A percentile compares a stretch with the other conserved stretches of the same genome.
phyloP scores from a whole-genome alignment of 1,140 invertebrate species.

The Eriocheir sinensis region DNA sequence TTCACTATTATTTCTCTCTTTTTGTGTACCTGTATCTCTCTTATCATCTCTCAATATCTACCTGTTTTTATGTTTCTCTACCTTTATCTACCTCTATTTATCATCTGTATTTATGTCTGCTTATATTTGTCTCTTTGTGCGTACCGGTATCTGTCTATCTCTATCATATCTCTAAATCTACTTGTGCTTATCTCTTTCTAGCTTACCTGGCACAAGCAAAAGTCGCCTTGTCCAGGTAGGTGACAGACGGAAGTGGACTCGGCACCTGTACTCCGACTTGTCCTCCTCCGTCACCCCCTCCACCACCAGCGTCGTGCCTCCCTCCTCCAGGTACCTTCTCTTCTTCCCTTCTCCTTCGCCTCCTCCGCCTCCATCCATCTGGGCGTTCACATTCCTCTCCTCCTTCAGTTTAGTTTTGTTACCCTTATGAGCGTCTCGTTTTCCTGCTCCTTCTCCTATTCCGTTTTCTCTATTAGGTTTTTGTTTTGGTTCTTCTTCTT shows the following conservation, averaged over 20 bases:
- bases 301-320: conserved; percentile 54
- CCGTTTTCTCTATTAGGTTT: not conserved
- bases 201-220: conserved; percentile 59
- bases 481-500: not conserved
- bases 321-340: conserved; percentile 38
- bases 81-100: too few relatives aligned
- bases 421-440: not conserved
- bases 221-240: conserved; percentile 61
- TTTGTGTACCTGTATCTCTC: too few relatives aligned
- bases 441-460: conserved; percentile 31
- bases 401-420: conserved; percentile 8
- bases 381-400: not conserved
- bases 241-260: conserved; percentile 62
- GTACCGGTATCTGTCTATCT: too few relatives aligned
- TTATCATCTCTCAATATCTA: too few relatives aligned
- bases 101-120: too few relatives aligned
- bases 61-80: too few relatives aligned
- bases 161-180: not conserved
- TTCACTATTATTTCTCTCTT: too few relatives aligned
- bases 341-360: not conserved
- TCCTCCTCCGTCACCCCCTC: not conserved
- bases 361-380: not conserved
- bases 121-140: too few relatives aligned
- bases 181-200: too few relatives aligned
- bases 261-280: conserved; percentile 65